Conservation (phyloP, 2,797 vertebrate genomes). For the Cirrhinus molitorella region DNA sequence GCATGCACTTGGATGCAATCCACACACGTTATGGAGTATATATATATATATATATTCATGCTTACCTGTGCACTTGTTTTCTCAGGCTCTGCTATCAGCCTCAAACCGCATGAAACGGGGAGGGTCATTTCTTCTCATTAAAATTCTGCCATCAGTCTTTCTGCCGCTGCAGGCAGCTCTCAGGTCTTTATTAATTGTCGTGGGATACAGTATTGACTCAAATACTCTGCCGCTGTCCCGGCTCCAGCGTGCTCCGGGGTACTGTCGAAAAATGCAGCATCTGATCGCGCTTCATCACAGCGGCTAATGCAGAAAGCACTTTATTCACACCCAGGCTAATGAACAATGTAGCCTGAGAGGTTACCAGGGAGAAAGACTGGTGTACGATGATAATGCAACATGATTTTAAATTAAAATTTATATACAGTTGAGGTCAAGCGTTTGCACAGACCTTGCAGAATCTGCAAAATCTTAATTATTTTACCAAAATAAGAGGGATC, state of each 20-base stretch:
- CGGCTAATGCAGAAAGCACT: slow-evolving; percentile 14
- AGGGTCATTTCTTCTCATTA: slow-evolving; percentile 69
- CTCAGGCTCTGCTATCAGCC: not conserved
- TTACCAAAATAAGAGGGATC: too few species aligned
- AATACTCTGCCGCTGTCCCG: not conserved
- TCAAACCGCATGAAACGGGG: not conserved
- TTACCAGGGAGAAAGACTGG: slow-evolving; percentile 14
- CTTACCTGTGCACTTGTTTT: slow-evolving; percentile 3
- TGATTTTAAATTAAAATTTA: not conserved
- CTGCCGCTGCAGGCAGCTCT: slow-evolving; percentile 56
- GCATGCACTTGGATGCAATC: not conserved
- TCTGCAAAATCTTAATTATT: too few species aligned
- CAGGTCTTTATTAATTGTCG: slow-evolving; percentile 76
- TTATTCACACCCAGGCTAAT: slow-evolving; percentile 11
- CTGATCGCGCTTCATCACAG: slow-evolving; percentile 27
- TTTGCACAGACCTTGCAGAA: too few species aligned
- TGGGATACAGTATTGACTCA: slow-evolving; percentile 49
- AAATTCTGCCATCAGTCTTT: slow-evolving; percentile 73
- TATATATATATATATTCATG: not conserved
- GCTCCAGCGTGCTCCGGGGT: not conserved
- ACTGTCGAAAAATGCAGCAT: not conserved
- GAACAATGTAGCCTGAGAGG: slow-evolving; percentile 4
- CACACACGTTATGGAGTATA: too few species aligned
- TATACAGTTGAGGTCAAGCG: too few species aligned
- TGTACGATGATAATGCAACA: not conserved